These are phyloP conservation scores for Typhlomys cinereus DNA, from an alignment of 2,113 vertebrate species.

Conservation along the genomic window DNA sequence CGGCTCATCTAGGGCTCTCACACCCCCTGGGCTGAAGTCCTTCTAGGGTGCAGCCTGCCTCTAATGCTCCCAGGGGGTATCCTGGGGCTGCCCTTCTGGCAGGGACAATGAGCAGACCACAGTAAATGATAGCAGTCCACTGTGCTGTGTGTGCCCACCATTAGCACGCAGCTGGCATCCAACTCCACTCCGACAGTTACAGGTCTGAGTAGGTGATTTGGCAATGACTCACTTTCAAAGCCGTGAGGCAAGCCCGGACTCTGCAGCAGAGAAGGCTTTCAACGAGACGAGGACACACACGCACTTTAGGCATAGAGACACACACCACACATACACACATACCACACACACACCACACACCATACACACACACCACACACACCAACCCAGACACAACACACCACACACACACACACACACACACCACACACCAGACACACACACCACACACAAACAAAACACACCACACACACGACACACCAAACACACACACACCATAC, in stretches of 20 bases:
- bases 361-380: not conserved
- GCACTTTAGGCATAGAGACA: not conserved
- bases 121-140: rapidly evolving
- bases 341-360: too few relatives aligned
- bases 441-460: too few relatives aligned
- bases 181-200: not conserved
- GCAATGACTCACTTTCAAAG: slow-evolving; percentile 34
- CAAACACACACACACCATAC: too few relatives aligned
- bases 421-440: too few relatives aligned
- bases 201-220: slow-evolving; percentile 10
- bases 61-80: not conserved
- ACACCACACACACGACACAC: too few relatives aligned
- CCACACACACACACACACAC: not conserved
- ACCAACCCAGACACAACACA: not conserved
- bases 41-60: not conserved
- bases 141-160: rapidly evolving
- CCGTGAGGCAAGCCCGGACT: not conserved
- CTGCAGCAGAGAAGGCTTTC: not conserved
- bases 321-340: too few relatives aligned
- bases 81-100: not conserved
- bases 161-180: rapidly evolving
- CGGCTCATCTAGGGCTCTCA: not conserved
- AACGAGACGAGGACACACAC: not conserved
- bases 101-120: rapidly evolving
- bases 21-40: slow-evolving; percentile 5